Evolutionary conservation across 2,797 vertebrate species (phyloP), one percentile per base, ranked within the genome.

Genomic region (Cuculus canorus): DNA sequence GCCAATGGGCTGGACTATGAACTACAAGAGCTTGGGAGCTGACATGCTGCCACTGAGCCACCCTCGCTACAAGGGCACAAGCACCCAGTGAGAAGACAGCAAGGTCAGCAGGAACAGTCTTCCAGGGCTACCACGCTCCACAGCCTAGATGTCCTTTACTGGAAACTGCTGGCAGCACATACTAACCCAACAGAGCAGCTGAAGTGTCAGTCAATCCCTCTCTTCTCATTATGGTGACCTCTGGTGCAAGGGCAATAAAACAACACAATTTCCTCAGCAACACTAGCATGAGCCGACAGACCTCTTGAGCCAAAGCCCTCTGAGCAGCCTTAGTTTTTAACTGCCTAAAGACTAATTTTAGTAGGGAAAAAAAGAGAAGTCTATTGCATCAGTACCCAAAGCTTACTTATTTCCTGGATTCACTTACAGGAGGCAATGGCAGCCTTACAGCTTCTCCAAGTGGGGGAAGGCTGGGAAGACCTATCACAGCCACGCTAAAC

Each of bases 11-110:
- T 60, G 21, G 45, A 45, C 45, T 78, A 32, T 9, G 19, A 72
- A 69, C 25, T 5, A 7, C 28, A 85, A 57, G 23, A 73, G 27
- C 56, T 73, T 39, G 28, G 60, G 47, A 82, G 13, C 0, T 0
- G 45, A 54, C 43, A 33, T 0, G 0, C 27, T 48, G 28, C 24
- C 61, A 59, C 32, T 32, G 47, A 3, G 5, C 57, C 5, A 3
- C 6, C 12, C 32, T 37, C 8, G 4, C 41, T 61, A 57, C 11
- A 76, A 17, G n/a, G 24, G 7, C 82, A 77, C 5, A 0, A 63
- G 35, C 1, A 1, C 37, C 32, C 41, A 75, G 2, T 14, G 13
- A 25, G 37, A 71, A 77, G 37, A 61, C 19, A 57, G 47, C 24
- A 77, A 59, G 28, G 25, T 53, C 41, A 79, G 54, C 27, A 70